phyloP scores from a whole-genome alignment of 1,140 invertebrate genomes.

The Drosophila trapezifrons region DNA sequence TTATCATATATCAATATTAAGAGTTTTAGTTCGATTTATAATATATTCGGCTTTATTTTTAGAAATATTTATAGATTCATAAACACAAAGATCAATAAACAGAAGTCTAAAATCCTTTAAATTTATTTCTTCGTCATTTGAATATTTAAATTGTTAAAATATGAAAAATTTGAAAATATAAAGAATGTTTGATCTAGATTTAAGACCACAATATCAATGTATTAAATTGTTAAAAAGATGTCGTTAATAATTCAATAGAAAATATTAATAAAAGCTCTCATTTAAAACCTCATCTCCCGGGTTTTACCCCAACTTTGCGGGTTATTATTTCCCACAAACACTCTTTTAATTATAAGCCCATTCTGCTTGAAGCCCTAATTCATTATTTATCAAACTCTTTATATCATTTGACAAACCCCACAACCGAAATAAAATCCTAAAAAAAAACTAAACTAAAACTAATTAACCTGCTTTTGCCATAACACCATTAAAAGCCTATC shows the following conservation, averaged over 20 bases:
- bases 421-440: constrained; percentile 17
- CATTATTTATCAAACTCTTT: constrained; percentile 35
- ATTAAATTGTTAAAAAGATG: too few relatives aligned
- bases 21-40: too few relatives aligned
- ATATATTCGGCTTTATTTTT: too few relatives aligned
- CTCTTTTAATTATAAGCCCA: constrained; percentile 22
- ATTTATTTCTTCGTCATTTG: too few relatives aligned
- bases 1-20: not conserved
- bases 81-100: too few relatives aligned
- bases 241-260: not conserved
- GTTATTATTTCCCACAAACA: constrained; percentile 5
- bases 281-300: not conserved
- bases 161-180: too few relatives aligned
- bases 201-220: too few relatives aligned
- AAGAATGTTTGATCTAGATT: too few relatives aligned
- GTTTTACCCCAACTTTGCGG: not conserved
- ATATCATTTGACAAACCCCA: constrained; percentile 19
- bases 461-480: constrained; percentile 53
- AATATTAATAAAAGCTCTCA: not conserved
- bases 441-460: constrained; percentile 43
- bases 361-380: constrained; percentile 21
- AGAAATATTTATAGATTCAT: too few relatives aligned
- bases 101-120: too few relatives aligned
- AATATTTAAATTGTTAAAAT: too few relatives aligned
- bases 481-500: constrained; percentile 47